A percentile compares a stretch with the other conserved stretches of the same genome.
Evolutionary conservation across 35 echinoderm and acorn worm genomes (phyloP).

Genomic region (Eucidaris tribuloides): DNA sequence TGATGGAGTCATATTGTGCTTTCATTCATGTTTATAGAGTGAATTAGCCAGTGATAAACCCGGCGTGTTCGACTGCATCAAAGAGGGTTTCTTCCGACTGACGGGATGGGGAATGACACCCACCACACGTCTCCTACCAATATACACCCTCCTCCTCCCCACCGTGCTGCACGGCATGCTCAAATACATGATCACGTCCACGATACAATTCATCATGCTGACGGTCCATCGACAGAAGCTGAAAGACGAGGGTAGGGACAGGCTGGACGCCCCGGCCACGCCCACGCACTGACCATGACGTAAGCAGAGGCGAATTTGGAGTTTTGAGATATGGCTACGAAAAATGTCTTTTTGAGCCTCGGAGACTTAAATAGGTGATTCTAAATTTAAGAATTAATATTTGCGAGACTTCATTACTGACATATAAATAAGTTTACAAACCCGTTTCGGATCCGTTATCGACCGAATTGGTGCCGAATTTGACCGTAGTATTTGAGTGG

Average conservation of each 20-base stretch:
- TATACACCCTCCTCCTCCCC: conserved; percentile 81
- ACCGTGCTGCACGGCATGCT: conserved; percentile 69
- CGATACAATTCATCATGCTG: conserved; percentile 72
- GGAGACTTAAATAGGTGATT: too few species aligned
- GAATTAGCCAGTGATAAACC: conserved; percentile 97
- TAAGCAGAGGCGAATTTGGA: too few species aligned
- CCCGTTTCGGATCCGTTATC: too few species aligned
- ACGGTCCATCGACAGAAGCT: conserved; percentile 38
- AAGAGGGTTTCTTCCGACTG: conserved; percentile 85
- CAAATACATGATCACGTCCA: conserved; percentile 87
- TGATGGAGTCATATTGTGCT: background rate
- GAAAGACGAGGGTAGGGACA: conserved; percentile 21
- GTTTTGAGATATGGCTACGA: too few species aligned
- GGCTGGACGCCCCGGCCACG: conserved; percentile 19
- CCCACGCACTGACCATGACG: too few species aligned
- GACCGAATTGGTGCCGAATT: too few species aligned
- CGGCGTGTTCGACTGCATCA: conserved; percentile 93
- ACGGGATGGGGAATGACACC: conserved; percentile 82
- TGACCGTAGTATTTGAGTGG: too few species aligned
- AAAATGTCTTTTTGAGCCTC: too few species aligned
- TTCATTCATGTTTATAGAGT: conserved; percentile 53
- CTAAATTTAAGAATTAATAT: too few species aligned
- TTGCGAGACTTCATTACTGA: too few species aligned
- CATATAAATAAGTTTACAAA: too few species aligned
- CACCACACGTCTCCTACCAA: conserved; percentile 82